Evolutionary conservation across 2,797 vertebrate species (phyloP).

Genomic region (Oryzias sinensis): DNA sequence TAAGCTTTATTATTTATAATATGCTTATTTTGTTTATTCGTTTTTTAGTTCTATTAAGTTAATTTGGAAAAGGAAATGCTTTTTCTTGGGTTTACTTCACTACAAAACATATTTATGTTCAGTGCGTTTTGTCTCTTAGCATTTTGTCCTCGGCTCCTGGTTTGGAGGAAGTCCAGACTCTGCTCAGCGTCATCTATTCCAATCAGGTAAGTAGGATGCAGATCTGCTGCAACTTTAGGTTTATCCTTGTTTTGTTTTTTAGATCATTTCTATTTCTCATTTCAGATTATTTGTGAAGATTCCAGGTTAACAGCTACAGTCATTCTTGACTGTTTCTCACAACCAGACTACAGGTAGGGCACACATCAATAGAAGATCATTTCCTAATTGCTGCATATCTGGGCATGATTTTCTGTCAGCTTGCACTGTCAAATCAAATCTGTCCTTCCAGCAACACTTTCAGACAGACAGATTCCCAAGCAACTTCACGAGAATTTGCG

Average conservation of each 20-base stretch:
- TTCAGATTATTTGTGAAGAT: constrained; percentile 54
- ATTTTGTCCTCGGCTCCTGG: constrained; percentile 51
- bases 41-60: too few relatives aligned
- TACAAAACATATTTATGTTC: neutral
- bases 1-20: too few relatives aligned
- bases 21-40: too few relatives aligned
- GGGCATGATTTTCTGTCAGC: constrained; percentile 25
- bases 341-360: constrained; percentile 64
- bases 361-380: neutral
- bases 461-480: too few relatives aligned
- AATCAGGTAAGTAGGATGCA: constrained; percentile 46
- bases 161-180: constrained; percentile 45
- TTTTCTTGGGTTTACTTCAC: neutral
- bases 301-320: constrained; percentile 49
- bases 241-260: constrained; percentile 1
- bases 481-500: too few relatives aligned
- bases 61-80: too few relatives aligned
- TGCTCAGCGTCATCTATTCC: constrained; percentile 54
- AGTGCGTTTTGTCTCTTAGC: constrained; percentile 35
- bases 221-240: neutral
- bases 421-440: too few relatives aligned
- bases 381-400: constrained; percentile 36
- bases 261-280: constrained; percentile 20
- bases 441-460: too few relatives aligned
- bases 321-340: constrained; percentile 60